Base-by-base conservation (phyloP, 2,888 invertebrate species). In the Leptogaster cylindrica region DNA sequence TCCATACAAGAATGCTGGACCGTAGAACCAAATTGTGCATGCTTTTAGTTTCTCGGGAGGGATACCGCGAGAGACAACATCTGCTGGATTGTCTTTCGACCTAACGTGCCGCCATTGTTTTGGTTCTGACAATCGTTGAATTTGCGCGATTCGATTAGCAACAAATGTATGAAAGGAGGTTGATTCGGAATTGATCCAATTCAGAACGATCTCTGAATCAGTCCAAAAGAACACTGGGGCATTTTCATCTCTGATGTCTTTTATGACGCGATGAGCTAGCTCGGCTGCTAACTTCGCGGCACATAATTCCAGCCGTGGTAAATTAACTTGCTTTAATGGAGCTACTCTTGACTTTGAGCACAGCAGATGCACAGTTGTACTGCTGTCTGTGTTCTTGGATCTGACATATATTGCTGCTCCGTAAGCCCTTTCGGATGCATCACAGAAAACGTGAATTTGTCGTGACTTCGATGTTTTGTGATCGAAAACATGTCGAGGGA, bases 21-120 rank as follows among this genome's bases (percentile, higher is more conserved):
- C 69, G 51, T 67, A 61, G 48, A 65, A 65, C 69, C 66, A 70
- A n/a, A 70, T 20, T 16, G 10, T 66, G 28, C 55, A 52, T 23
- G 58, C 14, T 12, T 31, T 39, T 16, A 71, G 39, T 44, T 67
- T 51, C n/a, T 58, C 46, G 51, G 66, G 68, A 14, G 27, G 31
- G 2, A 68, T 50, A 36, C 67, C 58, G 51, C 66, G 58, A 36
- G 64, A 68, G 4, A 71, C 27, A 14, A 58, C 39, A 48, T 70
- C 69, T 14, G 63, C 68, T 48, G 69, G 65, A 65, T 70, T 68
- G 5, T 68, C 36, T 2, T 39, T 41, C 20, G 67, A 68, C 3
- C 7, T 27, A 10, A 69, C 20, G 44, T 69, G 36, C 25, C 69
- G 10, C 66, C 63, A 65, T 27, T 66, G 31, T 51, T 65, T 27